Conservation (phyloP, 2,113 vertebrate species). For the Carettochelys insculpta region DNA sequence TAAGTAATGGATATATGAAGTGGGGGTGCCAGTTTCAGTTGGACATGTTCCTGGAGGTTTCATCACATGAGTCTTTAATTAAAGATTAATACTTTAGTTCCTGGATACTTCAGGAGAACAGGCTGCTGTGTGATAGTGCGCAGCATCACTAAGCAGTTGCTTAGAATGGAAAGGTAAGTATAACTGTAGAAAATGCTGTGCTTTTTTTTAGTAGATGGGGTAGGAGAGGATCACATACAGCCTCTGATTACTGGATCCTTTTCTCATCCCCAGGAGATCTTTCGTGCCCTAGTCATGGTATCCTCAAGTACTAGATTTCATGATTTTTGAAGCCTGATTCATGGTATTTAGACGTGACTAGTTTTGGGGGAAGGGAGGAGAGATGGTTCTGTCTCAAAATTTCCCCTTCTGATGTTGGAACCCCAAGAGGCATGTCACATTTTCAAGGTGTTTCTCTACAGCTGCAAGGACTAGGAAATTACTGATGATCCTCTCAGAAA, state of each 20-base stretch:
- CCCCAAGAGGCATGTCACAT: accelerated
- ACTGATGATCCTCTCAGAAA: not conserved
- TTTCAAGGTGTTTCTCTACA: not conserved
- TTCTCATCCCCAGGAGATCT: not conserved
- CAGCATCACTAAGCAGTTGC: not conserved
- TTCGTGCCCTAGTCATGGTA: not conserved
- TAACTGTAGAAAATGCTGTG: not conserved
- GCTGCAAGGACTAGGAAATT: not conserved
- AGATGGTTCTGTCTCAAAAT: not conserved
- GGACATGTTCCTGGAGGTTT: too few relatives aligned
- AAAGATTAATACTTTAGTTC: too few relatives aligned
- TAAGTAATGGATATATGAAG: conserved; percentile 21
- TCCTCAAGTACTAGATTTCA: not conserved
- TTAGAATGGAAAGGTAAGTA: not conserved
- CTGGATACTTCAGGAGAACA: conserved; percentile 18
- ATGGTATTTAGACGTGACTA: not conserved
- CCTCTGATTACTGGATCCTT: not conserved
- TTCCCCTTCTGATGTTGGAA: not conserved
- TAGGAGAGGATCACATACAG: not conserved
- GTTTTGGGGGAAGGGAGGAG: not conserved
- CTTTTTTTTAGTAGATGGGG: not conserved
- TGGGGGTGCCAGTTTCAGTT: too few relatives aligned
- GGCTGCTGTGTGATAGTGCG: conserved; percentile 27
- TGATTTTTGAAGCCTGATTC: too few relatives aligned
- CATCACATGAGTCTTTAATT: too few relatives aligned